These are phyloP conservation scores for Phoronis australis DNA, from an alignment of 2,888 invertebrate species.

Conservation along the genomic window DNA sequence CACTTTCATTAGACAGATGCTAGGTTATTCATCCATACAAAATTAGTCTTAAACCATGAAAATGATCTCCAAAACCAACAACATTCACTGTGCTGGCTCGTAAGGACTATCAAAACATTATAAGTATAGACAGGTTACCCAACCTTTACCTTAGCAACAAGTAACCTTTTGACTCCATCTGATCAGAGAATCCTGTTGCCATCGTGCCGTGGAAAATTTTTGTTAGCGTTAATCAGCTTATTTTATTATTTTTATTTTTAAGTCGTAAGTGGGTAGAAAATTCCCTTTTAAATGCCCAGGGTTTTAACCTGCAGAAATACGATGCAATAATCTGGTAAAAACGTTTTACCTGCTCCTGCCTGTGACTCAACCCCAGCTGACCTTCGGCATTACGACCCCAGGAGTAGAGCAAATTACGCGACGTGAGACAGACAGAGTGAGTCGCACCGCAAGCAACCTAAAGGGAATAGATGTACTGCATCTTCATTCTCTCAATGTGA, in stretches of 20 bases:
- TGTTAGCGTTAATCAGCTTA: too few relatives aligned
- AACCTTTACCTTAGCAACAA: background rate
- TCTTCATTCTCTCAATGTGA: too few relatives aligned
- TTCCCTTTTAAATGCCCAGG: background rate
- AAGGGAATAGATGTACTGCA: background rate
- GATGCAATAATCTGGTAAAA: background rate
- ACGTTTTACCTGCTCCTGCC: constrained; percentile 31
- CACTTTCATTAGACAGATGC: too few relatives aligned
- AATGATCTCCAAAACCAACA: too few relatives aligned
- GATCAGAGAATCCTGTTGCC: too few relatives aligned
- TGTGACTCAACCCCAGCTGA: constrained; percentile 70
- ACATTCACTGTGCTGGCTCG: too few relatives aligned
- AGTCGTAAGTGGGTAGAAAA: too few relatives aligned
- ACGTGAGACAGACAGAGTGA: constrained; percentile 72
- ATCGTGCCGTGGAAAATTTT: too few relatives aligned
- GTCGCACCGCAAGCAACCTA: constrained; percentile 66
- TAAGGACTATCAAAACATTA: too few relatives aligned
- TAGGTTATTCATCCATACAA: too few relatives aligned
- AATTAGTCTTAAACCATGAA: too few relatives aligned
- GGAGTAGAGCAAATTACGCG: constrained; percentile 67
- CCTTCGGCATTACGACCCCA: constrained; percentile 90
- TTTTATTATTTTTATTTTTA: too few relatives aligned
- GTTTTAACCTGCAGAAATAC: background rate
- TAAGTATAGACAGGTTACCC: background rate
- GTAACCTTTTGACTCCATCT: background rate